Percentiles rank a stretch among this genome's conserved stretches.
phyloP scores from a whole-genome alignment of 2,113 vertebrate species.

The Trachemys scripta region DNA sequence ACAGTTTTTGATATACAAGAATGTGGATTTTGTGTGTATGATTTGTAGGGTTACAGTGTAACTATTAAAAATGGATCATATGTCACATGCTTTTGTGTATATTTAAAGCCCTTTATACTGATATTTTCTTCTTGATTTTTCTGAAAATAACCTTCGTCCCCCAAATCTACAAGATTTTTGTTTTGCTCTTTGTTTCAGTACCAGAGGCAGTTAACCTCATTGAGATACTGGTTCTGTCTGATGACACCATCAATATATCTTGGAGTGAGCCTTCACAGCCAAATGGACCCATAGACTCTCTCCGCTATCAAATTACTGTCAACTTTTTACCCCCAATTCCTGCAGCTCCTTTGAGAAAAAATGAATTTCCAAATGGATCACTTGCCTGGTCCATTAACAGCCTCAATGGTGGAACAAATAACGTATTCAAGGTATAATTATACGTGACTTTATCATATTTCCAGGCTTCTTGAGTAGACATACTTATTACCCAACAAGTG shows the following conservation, averaged over 20 bases:
- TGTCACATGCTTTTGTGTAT: neutral
- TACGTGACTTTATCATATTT: neutral
- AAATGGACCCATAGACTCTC: constrained; percentile 73
- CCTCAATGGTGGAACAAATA: constrained; percentile 58
- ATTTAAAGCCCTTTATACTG: neutral
- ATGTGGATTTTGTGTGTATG: neutral
- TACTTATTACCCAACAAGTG: neutral
- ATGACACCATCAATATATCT: constrained; percentile 63
- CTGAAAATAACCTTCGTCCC: neutral
- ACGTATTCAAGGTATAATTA: constrained; percentile 75
- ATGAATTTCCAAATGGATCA: constrained; percentile 62
- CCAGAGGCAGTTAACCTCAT: constrained; percentile 72
- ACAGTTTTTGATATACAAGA: neutral
- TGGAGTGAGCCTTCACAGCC: constrained; percentile 78
- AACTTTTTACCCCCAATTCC: constrained; percentile 63
- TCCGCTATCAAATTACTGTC: constrained; percentile 78
- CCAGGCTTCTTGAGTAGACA: too few relatives aligned
- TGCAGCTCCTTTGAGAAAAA: constrained; percentile 58
- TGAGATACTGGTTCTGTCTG: constrained; percentile 67
- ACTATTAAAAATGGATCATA: neutral
- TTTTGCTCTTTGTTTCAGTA: constrained; percentile 74
- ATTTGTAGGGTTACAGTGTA: neutral
- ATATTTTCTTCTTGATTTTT: neutral
- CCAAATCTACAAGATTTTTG: neutral
- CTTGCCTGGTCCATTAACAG: constrained; percentile 67